phyloP scores from a whole-genome alignment of 1,140 invertebrate species.

The Cydia fagiglandana region DNA sequence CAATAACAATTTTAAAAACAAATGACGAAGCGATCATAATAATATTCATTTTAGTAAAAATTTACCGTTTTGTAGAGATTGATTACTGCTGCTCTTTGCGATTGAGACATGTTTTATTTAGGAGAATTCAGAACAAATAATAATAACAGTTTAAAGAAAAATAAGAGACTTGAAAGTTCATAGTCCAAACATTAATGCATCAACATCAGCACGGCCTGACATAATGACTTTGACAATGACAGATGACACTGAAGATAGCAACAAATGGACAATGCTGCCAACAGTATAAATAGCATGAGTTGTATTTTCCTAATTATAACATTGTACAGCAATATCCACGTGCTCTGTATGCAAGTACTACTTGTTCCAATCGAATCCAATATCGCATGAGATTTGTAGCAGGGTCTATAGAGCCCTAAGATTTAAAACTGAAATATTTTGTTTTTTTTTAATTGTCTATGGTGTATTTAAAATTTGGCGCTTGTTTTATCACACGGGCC shows the following conservation, averaged over 20 bases:
- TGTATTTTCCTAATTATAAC: not conserved
- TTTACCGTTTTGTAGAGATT: conserved; percentile 71
- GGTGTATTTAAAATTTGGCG: not conserved
- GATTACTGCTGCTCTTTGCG: conserved; percentile 61
- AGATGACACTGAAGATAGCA: not conserved
- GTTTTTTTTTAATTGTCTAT: not conserved
- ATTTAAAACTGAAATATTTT: not conserved
- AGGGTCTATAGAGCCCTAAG: too few relatives aligned
- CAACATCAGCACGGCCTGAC: conserved; percentile 1
- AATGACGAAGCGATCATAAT: conserved; percentile 32
- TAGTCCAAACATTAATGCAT: conserved; percentile 43
- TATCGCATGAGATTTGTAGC: too few relatives aligned
- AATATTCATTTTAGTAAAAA: not conserved
- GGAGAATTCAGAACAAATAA: conserved; percentile 34
- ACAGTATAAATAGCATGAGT: not conserved
- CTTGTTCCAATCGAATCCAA: too few relatives aligned
- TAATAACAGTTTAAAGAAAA: not conserved
- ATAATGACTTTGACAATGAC: conserved; percentile 7
- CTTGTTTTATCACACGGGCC: not conserved
- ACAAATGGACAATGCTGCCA: conserved; percentile 12
- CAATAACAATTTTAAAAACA: conserved; percentile 25
- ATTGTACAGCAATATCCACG: not conserved
- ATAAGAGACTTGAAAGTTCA: conserved; percentile 42
- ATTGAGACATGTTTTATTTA: conserved; percentile 42
- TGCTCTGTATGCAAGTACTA: too few relatives aligned